Evolutionary conservation across 2,888 invertebrate species (phyloP), one percentile per base, ranked within the genome.

Genomic region (Tipula helvola): DNA sequence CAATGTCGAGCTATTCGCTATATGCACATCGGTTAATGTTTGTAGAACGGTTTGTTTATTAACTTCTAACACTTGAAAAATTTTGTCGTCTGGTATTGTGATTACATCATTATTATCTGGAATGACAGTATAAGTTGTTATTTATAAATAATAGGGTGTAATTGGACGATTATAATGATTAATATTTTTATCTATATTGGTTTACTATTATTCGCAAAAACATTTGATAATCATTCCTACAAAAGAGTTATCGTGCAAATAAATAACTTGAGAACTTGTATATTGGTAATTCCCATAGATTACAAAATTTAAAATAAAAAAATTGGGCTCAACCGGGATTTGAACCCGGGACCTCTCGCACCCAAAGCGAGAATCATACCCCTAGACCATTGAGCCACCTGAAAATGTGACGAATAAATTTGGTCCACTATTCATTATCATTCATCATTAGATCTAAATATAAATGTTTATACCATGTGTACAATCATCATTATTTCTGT

Each of bases 261-360:
- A 5, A 39, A 7, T 39, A 39, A 39, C 16, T 16, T 3, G n/a
- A 8, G 0, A 57, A 57, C 16, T 8, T 2, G 5, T 16, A 57
- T n/a, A 57, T 3, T 12, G 16, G 52, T 16, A 57, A 57, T 16
- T 57, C 16, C 52, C 52, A 57, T 44, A 44, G 10, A 44, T 44
- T 39, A 44, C 2, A 71, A 71, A 28, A 28, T 71, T 1, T 71
- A 7, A 12, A 83, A 36, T 36, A 83, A 84, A 84, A 39, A 39
- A 39, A 84, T n/a, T 39, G 90, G 90, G 90, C 90, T 90, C 90
- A 90, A 90, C 90, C 90, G 90, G 90, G 90, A 90, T 90, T 90
- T 90, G 90, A 90, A 90, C 90, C 90, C 90, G 90, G 90, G 90
- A 90, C 90, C 90, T 90, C 90, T 90, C 90, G 90, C 90, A 90